phyloP scores from a whole-genome alignment of 2,888 invertebrate genomes.

The Parnassius glacialis region DNA sequence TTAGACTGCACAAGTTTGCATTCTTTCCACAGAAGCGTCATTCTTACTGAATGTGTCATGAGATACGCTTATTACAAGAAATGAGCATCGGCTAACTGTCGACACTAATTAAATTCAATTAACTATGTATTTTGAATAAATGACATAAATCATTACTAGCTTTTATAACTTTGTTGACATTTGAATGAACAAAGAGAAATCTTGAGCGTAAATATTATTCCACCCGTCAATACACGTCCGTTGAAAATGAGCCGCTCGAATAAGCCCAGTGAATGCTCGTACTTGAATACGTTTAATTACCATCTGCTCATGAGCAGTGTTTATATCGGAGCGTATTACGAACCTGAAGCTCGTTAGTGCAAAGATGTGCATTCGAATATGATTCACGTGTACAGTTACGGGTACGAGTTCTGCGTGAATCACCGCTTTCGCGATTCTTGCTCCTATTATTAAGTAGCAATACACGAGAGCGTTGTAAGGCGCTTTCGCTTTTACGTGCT shows the following conservation, averaged over 20 bases:
- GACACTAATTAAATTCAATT: not conserved
- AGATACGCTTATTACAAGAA: too few species aligned
- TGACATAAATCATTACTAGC: constrained; percentile 19
- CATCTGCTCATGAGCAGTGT: constrained; percentile 27
- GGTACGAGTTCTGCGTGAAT: constrained; percentile 54
- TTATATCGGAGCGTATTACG: constrained; percentile 24
- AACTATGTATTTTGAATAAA: constrained; percentile 1
- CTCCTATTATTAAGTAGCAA: constrained; percentile 29
- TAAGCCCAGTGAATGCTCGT: constrained; percentile 21
- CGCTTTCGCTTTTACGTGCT: constrained; percentile 36
- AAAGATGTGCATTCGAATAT: constrained; percentile 34
- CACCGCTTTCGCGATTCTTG: constrained; percentile 64
- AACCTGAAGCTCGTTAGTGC: constrained; percentile 29
- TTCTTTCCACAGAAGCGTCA: constrained; percentile 13
- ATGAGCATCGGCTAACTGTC: too few species aligned
- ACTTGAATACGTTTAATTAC: constrained; percentile 26
- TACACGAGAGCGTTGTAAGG: constrained; percentile 31
- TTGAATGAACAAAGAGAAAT: constrained; percentile 23
- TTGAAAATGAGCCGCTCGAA: constrained; percentile 23
- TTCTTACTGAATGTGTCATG: constrained; percentile 3
- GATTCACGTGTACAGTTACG: constrained; percentile 38
- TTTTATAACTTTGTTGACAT: constrained; percentile 25
- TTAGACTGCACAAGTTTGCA: constrained; percentile 22
- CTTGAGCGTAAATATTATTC: constrained; percentile 21
- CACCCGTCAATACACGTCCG: constrained; percentile 11